Conservation (phyloP, 2,888 invertebrate genomes). For the Synergus itoensis region DNA sequence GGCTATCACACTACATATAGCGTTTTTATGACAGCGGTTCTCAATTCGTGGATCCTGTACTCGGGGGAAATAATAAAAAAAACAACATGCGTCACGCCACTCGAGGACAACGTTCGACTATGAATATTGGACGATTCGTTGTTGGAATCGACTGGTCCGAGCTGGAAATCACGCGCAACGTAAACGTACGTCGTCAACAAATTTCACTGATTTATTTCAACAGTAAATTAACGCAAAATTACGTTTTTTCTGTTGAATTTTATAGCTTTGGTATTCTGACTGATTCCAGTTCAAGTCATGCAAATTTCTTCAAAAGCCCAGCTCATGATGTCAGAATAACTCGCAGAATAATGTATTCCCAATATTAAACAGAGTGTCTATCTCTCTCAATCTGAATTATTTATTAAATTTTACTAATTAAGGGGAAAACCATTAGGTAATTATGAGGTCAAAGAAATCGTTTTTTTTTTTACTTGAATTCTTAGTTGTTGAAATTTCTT, state of each 20-base stretch:
- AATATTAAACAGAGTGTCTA: too few species aligned
- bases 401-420: too few species aligned
- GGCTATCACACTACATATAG: slow-evolving; percentile 25
- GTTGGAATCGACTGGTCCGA: slow-evolving; percentile 21
- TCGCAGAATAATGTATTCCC: too few species aligned
- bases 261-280: too few species aligned
- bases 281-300: too few species aligned
- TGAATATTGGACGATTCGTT: slow-evolving; percentile 4
- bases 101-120: slow-evolving; percentile 37
- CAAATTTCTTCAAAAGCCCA: too few species aligned
- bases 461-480: too few species aligned
- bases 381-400: too few species aligned
- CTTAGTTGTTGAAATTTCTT: too few species aligned
- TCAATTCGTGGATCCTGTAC: neutral
- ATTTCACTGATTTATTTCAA: neutral
- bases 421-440: too few species aligned
- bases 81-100: slow-evolving; percentile 37
- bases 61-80: slow-evolving; percentile 8
- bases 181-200: neutral
- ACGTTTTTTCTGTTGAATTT: neutral
- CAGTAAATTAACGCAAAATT: neutral
- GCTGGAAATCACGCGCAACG: slow-evolving; percentile 1
- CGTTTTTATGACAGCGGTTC: slow-evolving; percentile 4
- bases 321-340: too few species aligned
- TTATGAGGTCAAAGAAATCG: too few species aligned